Percentiles rank a stretch among this genome's conserved stretches.
Evolutionary conservation across 2,888 invertebrate genomes (phyloP).

Genomic region (Polymixis lichenea): DNA sequence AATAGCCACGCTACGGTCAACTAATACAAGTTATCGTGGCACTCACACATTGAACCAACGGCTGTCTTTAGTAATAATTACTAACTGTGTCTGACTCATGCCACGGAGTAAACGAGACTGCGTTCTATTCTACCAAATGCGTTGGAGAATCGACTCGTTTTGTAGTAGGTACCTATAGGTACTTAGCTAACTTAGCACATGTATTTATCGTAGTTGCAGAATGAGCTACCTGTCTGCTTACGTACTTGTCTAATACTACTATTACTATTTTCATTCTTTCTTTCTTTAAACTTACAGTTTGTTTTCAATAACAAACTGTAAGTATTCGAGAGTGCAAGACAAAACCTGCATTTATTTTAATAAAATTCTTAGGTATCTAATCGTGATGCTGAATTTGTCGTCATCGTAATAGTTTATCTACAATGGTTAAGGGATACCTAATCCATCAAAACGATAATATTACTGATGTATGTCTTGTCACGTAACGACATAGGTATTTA

Average conservation of each 20-base stretch:
- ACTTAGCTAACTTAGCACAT: background rate
- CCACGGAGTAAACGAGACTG: conserved; percentile 27
- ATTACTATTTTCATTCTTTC: too few species aligned
- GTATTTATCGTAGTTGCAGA: background rate
- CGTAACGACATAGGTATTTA: background rate
- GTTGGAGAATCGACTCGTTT: conserved; percentile 29
- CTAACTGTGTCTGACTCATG: conserved; percentile 48
- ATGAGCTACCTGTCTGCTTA: background rate
- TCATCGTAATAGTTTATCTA: background rate
- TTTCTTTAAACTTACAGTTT: background rate
- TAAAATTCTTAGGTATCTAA: background rate
- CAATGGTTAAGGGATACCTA: background rate
- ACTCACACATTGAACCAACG: conserved; percentile 41
- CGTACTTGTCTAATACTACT: background rate
- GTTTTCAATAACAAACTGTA: too few species aligned
- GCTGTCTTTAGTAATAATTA: conserved; percentile 17
- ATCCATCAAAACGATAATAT: background rate
- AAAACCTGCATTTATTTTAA: background rate
- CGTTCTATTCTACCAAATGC: conserved; percentile 30
- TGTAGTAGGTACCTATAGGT: background rate
- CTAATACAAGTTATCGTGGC: conserved; percentile 41
- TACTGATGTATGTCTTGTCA: background rate
- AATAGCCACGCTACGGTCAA: conserved; percentile 41
- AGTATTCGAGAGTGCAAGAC: background rate
- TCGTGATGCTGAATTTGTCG: background rate